phyloP scores from a whole-genome alignment of 1,140 invertebrate species.

The Platorchestia sp. region DNA sequence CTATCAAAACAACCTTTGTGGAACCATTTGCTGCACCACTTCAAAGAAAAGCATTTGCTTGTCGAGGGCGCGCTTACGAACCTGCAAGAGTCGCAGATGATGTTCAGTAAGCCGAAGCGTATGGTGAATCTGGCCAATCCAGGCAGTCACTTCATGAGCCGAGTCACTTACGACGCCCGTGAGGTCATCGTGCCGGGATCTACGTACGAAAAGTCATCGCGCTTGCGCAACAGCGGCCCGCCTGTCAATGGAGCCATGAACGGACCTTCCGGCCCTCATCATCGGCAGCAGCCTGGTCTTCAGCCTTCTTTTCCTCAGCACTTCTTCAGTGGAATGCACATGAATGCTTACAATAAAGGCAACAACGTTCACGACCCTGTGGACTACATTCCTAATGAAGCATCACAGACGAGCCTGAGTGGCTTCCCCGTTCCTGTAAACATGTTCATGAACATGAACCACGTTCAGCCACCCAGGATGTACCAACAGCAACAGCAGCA shows the following conservation, averaged over 20 bases:
- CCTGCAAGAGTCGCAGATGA: slow-evolving; percentile 95
- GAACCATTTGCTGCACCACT: slow-evolving; percentile 98
- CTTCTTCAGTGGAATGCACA: slow-evolving; percentile 16
- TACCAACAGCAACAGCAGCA: slow-evolving; percentile 84
- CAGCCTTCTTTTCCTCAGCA: slow-evolving; percentile 28
- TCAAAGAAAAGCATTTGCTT: slow-evolving; percentile 97
- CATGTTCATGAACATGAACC: slow-evolving; percentile 95
- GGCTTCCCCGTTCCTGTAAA: slow-evolving; percentile 92
- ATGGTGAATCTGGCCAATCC: slow-evolving; percentile 94
- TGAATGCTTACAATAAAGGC: slow-evolving; percentile 69
- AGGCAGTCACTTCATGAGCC: slow-evolving; percentile 97
- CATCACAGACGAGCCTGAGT: slow-evolving; percentile 82
- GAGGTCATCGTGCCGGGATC: slow-evolving; percentile 87
- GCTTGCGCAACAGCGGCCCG: background rate
- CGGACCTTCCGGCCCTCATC: slow-evolving; percentile 68
- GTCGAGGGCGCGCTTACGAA: slow-evolving; percentile 98
- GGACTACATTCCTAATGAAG: slow-evolving; percentile 90
- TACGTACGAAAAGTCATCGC: slow-evolving; percentile 80
- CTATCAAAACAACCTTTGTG: slow-evolving; percentile 97
- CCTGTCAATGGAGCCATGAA: slow-evolving; percentile 72
- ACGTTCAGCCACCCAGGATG: slow-evolving; percentile 84
- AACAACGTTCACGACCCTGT: slow-evolving; percentile 84
- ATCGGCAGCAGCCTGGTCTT: slow-evolving; percentile 60
- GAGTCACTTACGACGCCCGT: slow-evolving; percentile 90
- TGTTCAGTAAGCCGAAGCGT: slow-evolving; percentile 97